Evolutionary conservation across 2,797 vertebrate species (phyloP), one percentile per base, ranked within the genome.

Genomic region (Lateolabrax maculatus): DNA sequence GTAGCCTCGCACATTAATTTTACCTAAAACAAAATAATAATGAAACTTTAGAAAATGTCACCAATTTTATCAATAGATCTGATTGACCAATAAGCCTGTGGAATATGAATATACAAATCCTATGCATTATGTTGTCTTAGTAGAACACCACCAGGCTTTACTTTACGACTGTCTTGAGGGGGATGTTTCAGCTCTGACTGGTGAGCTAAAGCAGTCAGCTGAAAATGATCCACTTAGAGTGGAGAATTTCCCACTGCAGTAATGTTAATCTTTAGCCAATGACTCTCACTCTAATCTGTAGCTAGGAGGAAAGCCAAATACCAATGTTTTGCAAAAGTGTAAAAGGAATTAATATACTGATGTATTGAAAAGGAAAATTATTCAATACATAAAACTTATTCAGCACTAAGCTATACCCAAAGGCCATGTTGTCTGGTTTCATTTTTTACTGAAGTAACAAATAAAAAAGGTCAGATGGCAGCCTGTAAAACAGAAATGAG

Each of bases 181-280:
- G 76, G 53, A 56, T 29, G 70, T 71, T 84, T 87, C 75, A 84
- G 79, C 68, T 72, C 53, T 63, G 83, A 80, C 53, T 68, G 79
- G 74, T 80, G 83, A 80, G 44, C 77, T 80, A 62, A 83, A 67
- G 75, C 75, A 77, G 88, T 89, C 84, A 82, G 79, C 84, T 88
- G 84, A 87, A 90, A 90, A 91, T 84, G 77, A 93, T 92, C 87
- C 80, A 92, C 44, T 91, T 87, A 82, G 64, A 79, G 77, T 81
- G 81, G 85, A 90, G 85, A 89, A 71, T 73, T 88, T 90, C 86
- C 87, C 86, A 80, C 75, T 53, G 60, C 86, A 84, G 78, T 80
- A 57, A 88, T 55, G 62, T 84, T 92, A 93, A 94, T 92, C 92
- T 90, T 91, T 82, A 64, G 75, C 86, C 72, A 70, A 77, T 46